Evolutionary conservation across 2,888 invertebrate genomes (phyloP), one percentile per base, ranked within the genome.

Genomic region (Cerceris ruficornis): DNA sequence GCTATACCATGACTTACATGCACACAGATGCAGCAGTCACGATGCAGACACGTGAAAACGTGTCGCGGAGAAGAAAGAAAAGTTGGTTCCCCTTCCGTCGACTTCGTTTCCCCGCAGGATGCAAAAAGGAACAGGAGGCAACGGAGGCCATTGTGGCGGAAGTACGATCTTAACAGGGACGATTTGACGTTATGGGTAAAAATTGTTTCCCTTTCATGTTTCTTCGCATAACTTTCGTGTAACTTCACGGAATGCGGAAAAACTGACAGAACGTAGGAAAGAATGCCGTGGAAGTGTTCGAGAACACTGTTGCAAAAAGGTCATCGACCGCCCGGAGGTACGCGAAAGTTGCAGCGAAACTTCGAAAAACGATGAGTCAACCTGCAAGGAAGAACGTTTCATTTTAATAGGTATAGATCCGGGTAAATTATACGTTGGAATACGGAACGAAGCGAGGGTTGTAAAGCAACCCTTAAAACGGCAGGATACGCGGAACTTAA

Each of bases 101-200:
- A 58, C 69, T 60, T 64, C 57, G 4, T 39, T 39, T 46, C 7
- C 57, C 13, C 13, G 70, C 14, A 17, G 42, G 58, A 42, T 13
- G 60, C 6, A 28, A 69, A 73, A 66, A 60, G 54, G 65, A 69
- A 52, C 77, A 13, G 65, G 58, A 66, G 59, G 55, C 58, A 28
- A 57, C 64, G 50, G 49, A 13, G 58, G 60, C 55, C 43, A 54
- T 61, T 70, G 66, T 43, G 42, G 41, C 11, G 14, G 71, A 67
- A 65, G 46, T 43, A 14, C 46, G 61, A 50, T 42, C 61, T 67
- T 55, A 62, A 68, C 46, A 39, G 49, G 59, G 64, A 50, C 69
- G 80, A 66, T 70, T 83, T 61, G 73, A 76, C 75, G 62, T 49
- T 54, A 52, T 49, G 42, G 57, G 59, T 15, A 54, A 66, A 69